Evolutionary conservation across 1,140 invertebrate genomes (phyloP).

Genomic region (Sitodiplosis mosellana): DNA sequence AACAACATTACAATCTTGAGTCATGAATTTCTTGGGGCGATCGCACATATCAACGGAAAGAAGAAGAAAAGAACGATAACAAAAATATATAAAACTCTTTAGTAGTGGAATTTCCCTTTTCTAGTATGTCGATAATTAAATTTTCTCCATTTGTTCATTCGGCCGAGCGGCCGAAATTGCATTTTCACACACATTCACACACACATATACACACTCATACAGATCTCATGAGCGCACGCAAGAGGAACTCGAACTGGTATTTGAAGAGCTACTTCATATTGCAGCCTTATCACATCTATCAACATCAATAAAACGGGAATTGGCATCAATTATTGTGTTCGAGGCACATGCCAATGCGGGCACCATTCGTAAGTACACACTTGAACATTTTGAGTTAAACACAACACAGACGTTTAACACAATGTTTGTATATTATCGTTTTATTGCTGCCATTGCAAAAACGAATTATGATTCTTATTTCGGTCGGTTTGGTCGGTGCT

Average conservation of each 20-base stretch:
- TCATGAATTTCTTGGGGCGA: too few relatives aligned
- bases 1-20: too few relatives aligned
- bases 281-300: constrained; percentile 65
- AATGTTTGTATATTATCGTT: neutral
- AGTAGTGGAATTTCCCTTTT: neutral
- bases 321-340: constrained; percentile 63
- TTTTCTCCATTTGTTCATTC: neutral
- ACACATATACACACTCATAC: too few relatives aligned
- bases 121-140: neutral
- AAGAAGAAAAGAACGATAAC: too few relatives aligned
- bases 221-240: constrained; percentile 53
- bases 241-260: constrained; percentile 70
- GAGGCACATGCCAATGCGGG: constrained; percentile 63
- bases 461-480: too few relatives aligned
- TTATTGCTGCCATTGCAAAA: neutral
- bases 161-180: neutral
- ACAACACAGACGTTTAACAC: neutral
- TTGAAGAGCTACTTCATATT: constrained; percentile 68
- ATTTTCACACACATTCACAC: neutral
- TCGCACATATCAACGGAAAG: too few relatives aligned
- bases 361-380: constrained; percentile 48
- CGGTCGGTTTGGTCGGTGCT: too few relatives aligned
- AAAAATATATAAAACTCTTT: too few relatives aligned
- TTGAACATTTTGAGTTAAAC: constrained; percentile 2
- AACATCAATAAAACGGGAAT: constrained; percentile 65